Percentiles rank a stretch among this genome's conserved stretches.
phyloP scores from a whole-genome alignment of 2,113 vertebrate genomes.

The Xyrauchen texanus region DNA sequence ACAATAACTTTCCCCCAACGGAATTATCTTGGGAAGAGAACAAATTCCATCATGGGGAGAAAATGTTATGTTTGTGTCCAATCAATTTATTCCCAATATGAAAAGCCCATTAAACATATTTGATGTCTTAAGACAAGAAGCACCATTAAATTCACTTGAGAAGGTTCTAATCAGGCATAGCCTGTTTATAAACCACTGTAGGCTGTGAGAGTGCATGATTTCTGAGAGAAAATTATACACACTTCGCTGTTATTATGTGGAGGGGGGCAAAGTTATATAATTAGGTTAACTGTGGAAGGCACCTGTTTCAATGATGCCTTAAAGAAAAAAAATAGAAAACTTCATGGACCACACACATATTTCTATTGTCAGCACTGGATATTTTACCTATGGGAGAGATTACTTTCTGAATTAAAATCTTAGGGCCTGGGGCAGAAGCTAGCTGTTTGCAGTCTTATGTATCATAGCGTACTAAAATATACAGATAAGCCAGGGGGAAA shows the following conservation, averaged over 20 bases:
- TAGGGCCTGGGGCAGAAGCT: not conserved
- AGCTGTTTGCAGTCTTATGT: no score
- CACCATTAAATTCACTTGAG: conserved; percentile 20
- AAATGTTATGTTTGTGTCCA: conserved; percentile 35
- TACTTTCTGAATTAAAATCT: not conserved
- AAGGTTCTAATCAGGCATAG: no score
- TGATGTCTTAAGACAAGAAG: conserved; percentile 3
- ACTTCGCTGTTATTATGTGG: conserved; percentile 14
- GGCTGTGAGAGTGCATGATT: not conserved
- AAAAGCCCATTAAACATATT: conserved; percentile 26
- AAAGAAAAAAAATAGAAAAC: not conserved
- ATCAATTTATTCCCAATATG: conserved; percentile 33
- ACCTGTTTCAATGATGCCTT: not conserved
- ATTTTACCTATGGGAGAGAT: not conserved
- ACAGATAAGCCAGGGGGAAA: no score
- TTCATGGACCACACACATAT: not conserved
- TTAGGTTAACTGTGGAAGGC: conserved; percentile 6
- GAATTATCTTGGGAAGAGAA: conserved; percentile 27
- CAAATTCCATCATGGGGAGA: conserved; percentile 22
- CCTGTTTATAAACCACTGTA: not conserved
- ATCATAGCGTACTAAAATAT: no score
- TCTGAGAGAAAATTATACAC: conserved; percentile 16
- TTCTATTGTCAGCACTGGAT: not conserved
- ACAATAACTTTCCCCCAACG: conserved; percentile 15
- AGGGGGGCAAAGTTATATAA: conserved; percentile 11